Conservation (phyloP, 2,113 vertebrate species). For the Protobothrops mucrosquamatus region DNA sequence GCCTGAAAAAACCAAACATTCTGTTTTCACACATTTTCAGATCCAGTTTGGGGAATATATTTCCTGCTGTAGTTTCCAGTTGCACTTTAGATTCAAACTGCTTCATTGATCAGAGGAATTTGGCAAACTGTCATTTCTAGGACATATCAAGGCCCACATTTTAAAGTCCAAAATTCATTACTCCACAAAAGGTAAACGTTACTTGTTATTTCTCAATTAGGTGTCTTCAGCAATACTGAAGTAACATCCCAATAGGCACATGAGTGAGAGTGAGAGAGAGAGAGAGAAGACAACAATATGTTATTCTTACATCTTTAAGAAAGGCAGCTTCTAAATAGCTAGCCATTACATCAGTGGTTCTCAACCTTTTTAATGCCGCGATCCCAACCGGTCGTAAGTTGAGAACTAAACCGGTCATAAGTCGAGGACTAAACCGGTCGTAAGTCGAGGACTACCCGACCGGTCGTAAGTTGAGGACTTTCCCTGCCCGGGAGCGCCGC, state of each 20-base stretch:
- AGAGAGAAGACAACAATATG: background rate
- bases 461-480: no score
- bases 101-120: background rate
- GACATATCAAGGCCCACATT: background rate
- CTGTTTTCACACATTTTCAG: background rate
- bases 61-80: background rate
- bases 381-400: no score
- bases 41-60: background rate
- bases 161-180: background rate
- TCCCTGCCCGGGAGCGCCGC: no score
- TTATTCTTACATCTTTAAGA: background rate
- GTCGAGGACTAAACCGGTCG: no score
- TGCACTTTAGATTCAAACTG: background rate
- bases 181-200: background rate
- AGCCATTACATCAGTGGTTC: no score
- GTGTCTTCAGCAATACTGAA: background rate
- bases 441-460: no score
- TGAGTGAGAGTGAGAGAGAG: no score
- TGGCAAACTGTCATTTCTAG: background rate
- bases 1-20: background rate
- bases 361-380: no score
- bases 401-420: no score
- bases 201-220: background rate
- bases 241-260: no score
- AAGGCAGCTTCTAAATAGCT: no score